Evolutionary conservation across 2,888 invertebrate genomes (phyloP).

Genomic region (Thalpophila matura): DNA sequence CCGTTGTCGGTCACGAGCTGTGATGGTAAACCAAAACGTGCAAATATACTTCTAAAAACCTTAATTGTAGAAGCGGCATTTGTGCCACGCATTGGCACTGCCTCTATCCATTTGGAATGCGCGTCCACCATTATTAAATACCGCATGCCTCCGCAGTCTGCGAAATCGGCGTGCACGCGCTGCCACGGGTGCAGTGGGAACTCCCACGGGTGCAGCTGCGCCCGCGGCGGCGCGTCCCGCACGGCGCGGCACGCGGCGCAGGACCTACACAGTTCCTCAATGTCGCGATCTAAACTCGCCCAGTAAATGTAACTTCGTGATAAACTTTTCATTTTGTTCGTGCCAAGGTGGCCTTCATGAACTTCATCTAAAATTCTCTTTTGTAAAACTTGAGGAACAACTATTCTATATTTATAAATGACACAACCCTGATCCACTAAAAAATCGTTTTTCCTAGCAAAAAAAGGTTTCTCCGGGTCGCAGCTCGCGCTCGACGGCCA

Average conservation of each 20-base stretch:
- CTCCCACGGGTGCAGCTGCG: conserved; percentile 12
- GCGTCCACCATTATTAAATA: neutral
- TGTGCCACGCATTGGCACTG: neutral
- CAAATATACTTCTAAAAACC: neutral
- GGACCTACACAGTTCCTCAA: neutral
- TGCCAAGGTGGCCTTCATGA: conserved; percentile 16
- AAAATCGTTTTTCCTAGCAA: neutral
- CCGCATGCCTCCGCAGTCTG: neutral
- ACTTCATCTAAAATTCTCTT: conserved; percentile 5
- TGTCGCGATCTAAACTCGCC: conserved; percentile 15
- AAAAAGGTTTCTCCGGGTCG: conserved; percentile 2
- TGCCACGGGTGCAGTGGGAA: conserved; percentile 5
- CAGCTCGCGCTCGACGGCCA: conserved; percentile 6
- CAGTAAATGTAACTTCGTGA: conserved; percentile 11
- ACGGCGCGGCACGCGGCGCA: neutral
- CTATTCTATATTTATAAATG: conserved; percentile 16
- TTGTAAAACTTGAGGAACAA: neutral
- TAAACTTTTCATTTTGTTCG: conserved; percentile 23
- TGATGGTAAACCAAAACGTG: neutral
- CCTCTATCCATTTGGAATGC: conserved; percentile 13
- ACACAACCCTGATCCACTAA: neutral
- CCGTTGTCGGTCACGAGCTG: conserved; percentile 6
- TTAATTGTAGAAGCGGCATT: neutral
- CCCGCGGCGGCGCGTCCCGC: conserved; percentile 1
- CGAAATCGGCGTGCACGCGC: conserved; percentile 1